These are phyloP conservation scores for Atherinosoma microstoma DNA, from an alignment of 2,797 vertebrate species.

Conservation along the genomic window DNA sequence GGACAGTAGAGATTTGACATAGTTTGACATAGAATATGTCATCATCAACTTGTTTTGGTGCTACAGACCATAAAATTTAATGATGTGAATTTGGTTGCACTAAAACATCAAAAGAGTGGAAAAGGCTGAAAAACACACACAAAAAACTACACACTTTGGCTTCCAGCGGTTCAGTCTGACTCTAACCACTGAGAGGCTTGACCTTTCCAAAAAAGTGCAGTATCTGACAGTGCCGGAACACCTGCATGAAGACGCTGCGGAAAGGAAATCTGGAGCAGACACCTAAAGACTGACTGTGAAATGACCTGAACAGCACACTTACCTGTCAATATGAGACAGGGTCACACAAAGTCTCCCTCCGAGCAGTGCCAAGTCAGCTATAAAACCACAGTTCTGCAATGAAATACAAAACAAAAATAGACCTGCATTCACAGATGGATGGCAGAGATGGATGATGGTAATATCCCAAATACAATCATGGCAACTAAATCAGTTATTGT, in stretches of 20 bases:
- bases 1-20: too few relatives aligned
- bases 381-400: conserved; percentile 32
- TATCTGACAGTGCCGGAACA: conserved; percentile 13
- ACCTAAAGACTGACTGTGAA: conserved; percentile 30
- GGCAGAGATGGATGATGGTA: conserved; percentile 5
- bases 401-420: conserved; percentile 10
- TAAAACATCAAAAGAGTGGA: not conserved
- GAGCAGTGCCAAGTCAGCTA: conserved; percentile 19
- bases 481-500: too few relatives aligned
- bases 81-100: not conserved
- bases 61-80: not conserved
- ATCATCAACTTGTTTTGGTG: too few relatives aligned
- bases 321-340: conserved; percentile 9
- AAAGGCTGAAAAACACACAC: not conserved
- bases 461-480: too few relatives aligned
- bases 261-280: conserved; percentile 17
- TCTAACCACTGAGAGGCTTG: conserved; percentile 23
- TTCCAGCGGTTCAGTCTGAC: conserved; percentile 18
- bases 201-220: conserved; percentile 24
- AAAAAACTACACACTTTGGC: not conserved
- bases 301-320: conserved; percentile 30
- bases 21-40: too few relatives aligned
- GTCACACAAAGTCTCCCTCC: conserved; percentile 1
- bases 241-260: not conserved
- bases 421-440: conserved; percentile 11